Base-by-base conservation (phyloP, 1,140 invertebrate species). In the Drosophila orena region DNA sequence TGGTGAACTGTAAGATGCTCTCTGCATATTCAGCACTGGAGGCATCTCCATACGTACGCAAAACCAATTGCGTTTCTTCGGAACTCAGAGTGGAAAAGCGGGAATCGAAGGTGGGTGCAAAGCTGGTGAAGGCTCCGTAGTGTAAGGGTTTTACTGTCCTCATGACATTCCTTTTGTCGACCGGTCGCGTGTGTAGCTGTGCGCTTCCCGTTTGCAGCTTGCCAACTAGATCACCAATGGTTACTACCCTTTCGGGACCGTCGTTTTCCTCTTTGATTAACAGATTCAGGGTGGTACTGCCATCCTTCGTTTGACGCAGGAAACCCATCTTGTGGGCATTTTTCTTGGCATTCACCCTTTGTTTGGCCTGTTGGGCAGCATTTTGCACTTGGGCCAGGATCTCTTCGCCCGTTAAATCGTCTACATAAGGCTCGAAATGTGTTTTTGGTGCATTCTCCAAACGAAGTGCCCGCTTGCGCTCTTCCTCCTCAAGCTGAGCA, bases 61-160 rank as follows among this genome's bases (percentile, higher is more conserved):
- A 95, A 1, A 99, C 95, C 64, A 99, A 91, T 85, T 99, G 97
- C 1, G 97, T 97, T 91, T 99, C 98, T 74, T 98, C 97, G 91
- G 98, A 97, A 11, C 95, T 97, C 20, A 99, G 93, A 86, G 97
- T 98, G 0, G 98, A 95, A 93, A 99, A 99, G 2, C 97, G 98
- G 0, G 98, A 98, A 92, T 99, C 98, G 93, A 98, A 98, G 17
- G 95, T 95, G 0, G 98, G 98, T 3, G 98, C 98, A 93, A 98
- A 98, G 2, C 97, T 98, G 38, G 97, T 96, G 93, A 98, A 99
- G 4, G 98, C 96, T 1, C 98, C 98, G 92, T 99, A 99, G 91
- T 98, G 97, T 3, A 99, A 93, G 0, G 98, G 97, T 91, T 97
- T 97, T 2, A 98, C 97, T 90, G 97, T 95, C 92, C 97, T 98